These are phyloP conservation scores for Athalia rosae DNA, from an alignment of 2,888 invertebrate genomes.

Conservation along the genomic window DNA sequence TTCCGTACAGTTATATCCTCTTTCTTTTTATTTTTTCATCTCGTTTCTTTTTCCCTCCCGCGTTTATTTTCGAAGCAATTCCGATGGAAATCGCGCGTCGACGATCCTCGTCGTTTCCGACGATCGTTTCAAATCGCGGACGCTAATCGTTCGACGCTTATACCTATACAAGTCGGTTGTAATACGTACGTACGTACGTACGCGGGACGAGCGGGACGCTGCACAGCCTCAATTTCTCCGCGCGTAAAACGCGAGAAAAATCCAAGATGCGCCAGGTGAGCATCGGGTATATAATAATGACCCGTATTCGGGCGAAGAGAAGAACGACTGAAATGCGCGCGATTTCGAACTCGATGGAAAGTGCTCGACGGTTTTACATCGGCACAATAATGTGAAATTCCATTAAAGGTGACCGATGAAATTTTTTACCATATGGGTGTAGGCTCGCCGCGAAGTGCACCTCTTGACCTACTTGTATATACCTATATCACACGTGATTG, in stretches of 20 bases:
- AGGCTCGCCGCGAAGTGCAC: not conserved
- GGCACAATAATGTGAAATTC: conserved; percentile 28
- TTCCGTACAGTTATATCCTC: conserved; percentile 3
- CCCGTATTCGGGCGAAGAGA: conserved; percentile 24
- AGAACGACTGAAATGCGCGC: not conserved
- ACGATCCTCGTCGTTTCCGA: not conserved
- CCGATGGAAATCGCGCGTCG: not conserved
- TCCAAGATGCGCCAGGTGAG: not conserved
- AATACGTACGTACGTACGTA: too few relatives aligned
- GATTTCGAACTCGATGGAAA: conserved; percentile 35
- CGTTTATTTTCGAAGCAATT: not conserved
- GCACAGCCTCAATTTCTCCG: conserved; percentile 44
- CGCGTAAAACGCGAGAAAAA: conserved; percentile 51
- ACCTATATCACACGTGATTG: too few relatives aligned
- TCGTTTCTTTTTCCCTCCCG: not conserved
- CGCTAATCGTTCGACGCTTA: too few relatives aligned
- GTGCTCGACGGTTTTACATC: conserved; percentile 5
- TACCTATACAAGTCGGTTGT: too few relatives aligned
- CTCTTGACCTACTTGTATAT: conserved; percentile 15
- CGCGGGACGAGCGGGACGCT: conserved; percentile 13
- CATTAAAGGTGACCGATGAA: conserved; percentile 14
- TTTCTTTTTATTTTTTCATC: not conserved
- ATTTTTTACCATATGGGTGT: conserved; percentile 33
- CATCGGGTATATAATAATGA: not conserved
- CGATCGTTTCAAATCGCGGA: not conserved